phyloP scores from a whole-genome alignment of 2,797 vertebrate species.

The Perodicticus potto region DNA sequence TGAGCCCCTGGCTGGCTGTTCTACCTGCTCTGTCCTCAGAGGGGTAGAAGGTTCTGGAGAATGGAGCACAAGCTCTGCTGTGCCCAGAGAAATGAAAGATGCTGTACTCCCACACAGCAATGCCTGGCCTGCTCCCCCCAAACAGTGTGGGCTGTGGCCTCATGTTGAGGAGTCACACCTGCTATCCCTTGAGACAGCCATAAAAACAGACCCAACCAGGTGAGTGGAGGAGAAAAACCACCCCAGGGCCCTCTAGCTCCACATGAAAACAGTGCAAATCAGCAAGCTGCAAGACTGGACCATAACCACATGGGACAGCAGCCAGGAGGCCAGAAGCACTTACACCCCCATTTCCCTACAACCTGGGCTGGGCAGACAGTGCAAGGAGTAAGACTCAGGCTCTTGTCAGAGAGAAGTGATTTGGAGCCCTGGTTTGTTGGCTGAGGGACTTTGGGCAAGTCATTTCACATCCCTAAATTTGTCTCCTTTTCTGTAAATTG shows the following conservation, averaged over 20 bases:
- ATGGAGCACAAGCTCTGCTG: neutral
- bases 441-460: constrained; percentile 5
- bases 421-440: neutral
- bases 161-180: neutral
- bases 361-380: neutral
- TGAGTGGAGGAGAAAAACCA: constrained; percentile 36
- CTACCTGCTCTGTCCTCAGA: neutral
- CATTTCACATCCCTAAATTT: constrained; percentile 50
- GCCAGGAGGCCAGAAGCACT: neutral
- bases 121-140: neutral
- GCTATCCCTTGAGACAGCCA: constrained; percentile 21
- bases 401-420: neutral
- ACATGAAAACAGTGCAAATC: neutral
- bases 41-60: neutral
- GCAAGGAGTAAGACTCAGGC: neutral
- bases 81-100: neutral
- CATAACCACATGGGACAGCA: neutral
- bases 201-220: constrained; percentile 25
- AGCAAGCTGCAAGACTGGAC: neutral
- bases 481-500: neutral
- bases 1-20: neutral
- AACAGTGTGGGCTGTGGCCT: neutral
- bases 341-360: neutral
- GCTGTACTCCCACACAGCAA: neutral
- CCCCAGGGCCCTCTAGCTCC: neutral